Percentiles rank a stretch among this genome's conserved stretches.
These are phyloP conservation scores for Drosophila kikkawai DNA, from an alignment of 1,140 invertebrate genomes.

Conservation along the genomic window DNA sequence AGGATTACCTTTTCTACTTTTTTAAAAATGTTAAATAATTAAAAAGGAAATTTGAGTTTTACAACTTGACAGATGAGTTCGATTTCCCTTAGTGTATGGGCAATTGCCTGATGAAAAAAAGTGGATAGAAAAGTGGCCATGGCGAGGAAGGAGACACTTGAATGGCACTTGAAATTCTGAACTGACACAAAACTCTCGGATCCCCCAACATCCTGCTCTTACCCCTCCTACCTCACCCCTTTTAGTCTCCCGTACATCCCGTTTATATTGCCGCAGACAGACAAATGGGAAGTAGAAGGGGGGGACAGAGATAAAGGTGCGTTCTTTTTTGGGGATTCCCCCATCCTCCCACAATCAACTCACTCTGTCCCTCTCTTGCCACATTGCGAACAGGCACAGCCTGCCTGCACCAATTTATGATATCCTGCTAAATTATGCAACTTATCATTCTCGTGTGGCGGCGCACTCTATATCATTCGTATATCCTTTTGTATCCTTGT, in stretches of 20 bases:
- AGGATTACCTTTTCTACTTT: not conserved
- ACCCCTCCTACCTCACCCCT: not conserved
- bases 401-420: constrained; percentile 66
- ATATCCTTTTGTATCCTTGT: constrained; percentile 6
- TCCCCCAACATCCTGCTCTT: constrained; percentile 11
- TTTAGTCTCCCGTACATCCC: constrained; percentile 8
- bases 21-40: not conserved
- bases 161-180: constrained; percentile 37
- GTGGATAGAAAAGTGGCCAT: constrained; percentile 10
- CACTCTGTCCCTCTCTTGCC: not conserved
- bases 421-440: constrained; percentile 80
- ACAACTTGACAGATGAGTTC: not conserved
- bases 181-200: constrained; percentile 17
- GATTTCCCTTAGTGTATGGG: constrained; percentile 6
- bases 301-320: constrained; percentile 1
- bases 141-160: constrained; percentile 12
- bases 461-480: constrained; percentile 16
- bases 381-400: constrained; percentile 2
- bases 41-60: not conserved
- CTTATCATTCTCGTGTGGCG: constrained; percentile 64
- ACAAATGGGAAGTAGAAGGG: not conserved
- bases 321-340: constrained; percentile 22
- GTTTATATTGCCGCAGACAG: constrained; percentile 14
- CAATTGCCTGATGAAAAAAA: constrained; percentile 3
- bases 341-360: not conserved